These are phyloP conservation scores for Diceros bicornis DNA, from an alignment of 2,797 vertebrate genomes.

Conservation along the genomic window DNA sequence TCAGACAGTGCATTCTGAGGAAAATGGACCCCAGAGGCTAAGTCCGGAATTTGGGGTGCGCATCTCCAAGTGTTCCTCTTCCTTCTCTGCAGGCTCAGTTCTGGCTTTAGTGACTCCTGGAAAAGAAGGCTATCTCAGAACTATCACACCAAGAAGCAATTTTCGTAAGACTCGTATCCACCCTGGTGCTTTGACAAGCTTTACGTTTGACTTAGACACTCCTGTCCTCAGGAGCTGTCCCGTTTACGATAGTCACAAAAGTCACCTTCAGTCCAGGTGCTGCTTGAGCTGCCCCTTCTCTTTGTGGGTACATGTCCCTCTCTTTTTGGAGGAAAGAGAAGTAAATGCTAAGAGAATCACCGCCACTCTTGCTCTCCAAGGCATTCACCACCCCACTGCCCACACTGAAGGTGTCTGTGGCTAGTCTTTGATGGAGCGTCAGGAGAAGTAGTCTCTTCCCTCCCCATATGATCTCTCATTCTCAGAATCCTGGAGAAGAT, in stretches of 20 bases:
- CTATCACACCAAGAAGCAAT: background rate
- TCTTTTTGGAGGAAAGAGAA: background rate
- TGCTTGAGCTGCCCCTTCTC: background rate
- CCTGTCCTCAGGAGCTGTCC: background rate
- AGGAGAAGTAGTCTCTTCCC: background rate
- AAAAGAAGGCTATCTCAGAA: background rate
- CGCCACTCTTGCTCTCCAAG: background rate
- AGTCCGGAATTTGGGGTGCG: background rate
- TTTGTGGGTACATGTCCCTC: too few species aligned
- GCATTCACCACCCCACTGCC: background rate
- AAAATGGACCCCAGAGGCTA: background rate
- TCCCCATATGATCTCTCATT: background rate
- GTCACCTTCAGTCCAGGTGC: background rate
- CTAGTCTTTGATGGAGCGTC: too few species aligned
- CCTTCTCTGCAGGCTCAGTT: background rate
- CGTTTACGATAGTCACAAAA: background rate
- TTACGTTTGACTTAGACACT: background rate
- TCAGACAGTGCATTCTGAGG: background rate
- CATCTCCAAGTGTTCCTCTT: background rate
- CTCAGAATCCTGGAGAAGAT: background rate
- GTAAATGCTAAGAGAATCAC: background rate
- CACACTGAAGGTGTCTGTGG: background rate
- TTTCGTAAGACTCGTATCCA: background rate
- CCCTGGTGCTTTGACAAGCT: background rate
- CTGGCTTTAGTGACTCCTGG: background rate